A percentile compares a stretch with the other conserved stretches of the same genome.
phyloP scores from a whole-genome alignment of 2,797 vertebrate species.

The Sebastes hubbsi region DNA sequence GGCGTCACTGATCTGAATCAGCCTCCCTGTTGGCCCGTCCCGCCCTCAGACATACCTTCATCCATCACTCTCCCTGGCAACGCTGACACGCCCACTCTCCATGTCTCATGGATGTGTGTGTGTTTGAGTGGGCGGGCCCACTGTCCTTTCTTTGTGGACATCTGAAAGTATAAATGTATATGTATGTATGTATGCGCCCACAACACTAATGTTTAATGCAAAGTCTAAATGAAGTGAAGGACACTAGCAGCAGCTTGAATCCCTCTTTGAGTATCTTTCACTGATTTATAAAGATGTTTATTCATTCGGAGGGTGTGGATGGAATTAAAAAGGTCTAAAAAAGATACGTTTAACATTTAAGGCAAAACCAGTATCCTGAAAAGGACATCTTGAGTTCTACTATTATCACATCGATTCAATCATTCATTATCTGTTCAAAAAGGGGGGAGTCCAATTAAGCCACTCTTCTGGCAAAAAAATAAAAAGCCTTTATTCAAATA shows the following conservation, averaged over 20 bases:
- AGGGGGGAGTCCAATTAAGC: too few species aligned
- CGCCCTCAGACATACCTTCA: constrained; percentile 56
- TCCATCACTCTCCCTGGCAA: constrained; percentile 74
- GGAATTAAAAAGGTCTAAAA: not conserved
- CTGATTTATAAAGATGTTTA: not conserved
- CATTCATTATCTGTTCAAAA: too few species aligned
- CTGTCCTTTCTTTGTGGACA: constrained; percentile 22
- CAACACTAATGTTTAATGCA: constrained; percentile 38
- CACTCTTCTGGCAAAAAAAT: too few species aligned
- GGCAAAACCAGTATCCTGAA: not conserved
- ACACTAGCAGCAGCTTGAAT: constrained; percentile 1
- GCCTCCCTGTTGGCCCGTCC: constrained; percentile 12
- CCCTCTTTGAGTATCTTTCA: not conserved
- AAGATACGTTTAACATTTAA: not conserved
- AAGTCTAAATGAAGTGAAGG: constrained; percentile 25
- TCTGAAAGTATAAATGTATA: constrained; percentile 24
- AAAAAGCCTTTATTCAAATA: too few species aligned
- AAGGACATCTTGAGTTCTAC: not conserved
- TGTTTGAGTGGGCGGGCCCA: constrained; percentile 31
- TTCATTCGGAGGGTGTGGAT: not conserved
- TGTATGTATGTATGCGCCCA: constrained; percentile 22
- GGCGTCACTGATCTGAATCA: constrained; percentile 63
- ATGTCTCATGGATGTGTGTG: constrained; percentile 40
- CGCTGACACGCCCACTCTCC: constrained; percentile 54
- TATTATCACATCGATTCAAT: too few species aligned